Percentiles rank a stretch among this genome's conserved stretches.
phyloP scores from a whole-genome alignment of 2,797 vertebrate genomes.

The Lates japonicus region DNA sequence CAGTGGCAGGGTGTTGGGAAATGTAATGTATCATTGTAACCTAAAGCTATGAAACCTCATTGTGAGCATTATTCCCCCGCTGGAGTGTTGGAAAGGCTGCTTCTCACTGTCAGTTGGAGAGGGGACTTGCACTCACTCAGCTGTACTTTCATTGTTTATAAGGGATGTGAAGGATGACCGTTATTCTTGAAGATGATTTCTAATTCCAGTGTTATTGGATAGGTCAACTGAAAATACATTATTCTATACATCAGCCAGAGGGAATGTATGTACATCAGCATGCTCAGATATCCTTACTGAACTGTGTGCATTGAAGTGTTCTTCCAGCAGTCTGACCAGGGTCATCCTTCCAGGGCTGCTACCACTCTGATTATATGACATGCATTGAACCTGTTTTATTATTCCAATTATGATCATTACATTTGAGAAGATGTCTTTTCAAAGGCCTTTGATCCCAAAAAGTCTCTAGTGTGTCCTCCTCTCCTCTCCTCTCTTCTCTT shows the following conservation, averaged over 20 bases:
- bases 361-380: background rate
- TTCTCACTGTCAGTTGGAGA: constrained; percentile 28
- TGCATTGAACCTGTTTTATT: constrained; percentile 32
- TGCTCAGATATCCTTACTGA: constrained; percentile 13
- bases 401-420: constrained; percentile 48
- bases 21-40: constrained; percentile 53
- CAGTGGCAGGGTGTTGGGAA: constrained; percentile 51
- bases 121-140: constrained; percentile 31
- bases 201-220: constrained; percentile 19
- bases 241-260: constrained; percentile 23
- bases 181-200: constrained; percentile 46
- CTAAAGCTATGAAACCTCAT: constrained; percentile 54
- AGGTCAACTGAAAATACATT: constrained; percentile 41
- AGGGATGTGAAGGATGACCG: constrained; percentile 34
- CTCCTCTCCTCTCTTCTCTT: background rate
- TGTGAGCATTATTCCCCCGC: constrained; percentile 18
- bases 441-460: constrained; percentile 22
- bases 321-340: constrained; percentile 4
- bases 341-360: constrained; percentile 9
- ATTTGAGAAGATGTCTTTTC: constrained; percentile 29
- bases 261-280: background rate
- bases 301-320: constrained; percentile 7
- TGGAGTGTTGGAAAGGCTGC: constrained; percentile 24
- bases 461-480: background rate
- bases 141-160: constrained; percentile 43